phyloP scores from a whole-genome alignment of 2,113 vertebrate species.

The Platichthys flesus region DNA sequence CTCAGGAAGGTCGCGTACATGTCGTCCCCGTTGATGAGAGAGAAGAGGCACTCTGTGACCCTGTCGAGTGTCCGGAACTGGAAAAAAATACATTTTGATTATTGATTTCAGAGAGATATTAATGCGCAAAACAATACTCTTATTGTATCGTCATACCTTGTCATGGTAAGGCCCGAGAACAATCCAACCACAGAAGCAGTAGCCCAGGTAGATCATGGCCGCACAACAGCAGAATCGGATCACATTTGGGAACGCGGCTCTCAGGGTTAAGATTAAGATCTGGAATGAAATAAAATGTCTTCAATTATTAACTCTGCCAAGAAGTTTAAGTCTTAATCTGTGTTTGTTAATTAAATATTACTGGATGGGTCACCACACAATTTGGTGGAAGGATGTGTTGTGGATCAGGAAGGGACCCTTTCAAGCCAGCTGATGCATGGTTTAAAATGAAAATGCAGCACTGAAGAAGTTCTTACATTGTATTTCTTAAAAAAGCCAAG shows the following conservation, averaged over 20 bases:
- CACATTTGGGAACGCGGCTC: slow-evolving; percentile 90
- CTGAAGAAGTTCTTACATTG: slow-evolving; percentile 85
- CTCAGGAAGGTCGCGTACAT: slow-evolving; percentile 93
- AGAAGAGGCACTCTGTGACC: slow-evolving; percentile 93
- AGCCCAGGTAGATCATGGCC: slow-evolving; percentile 95
- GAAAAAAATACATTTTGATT: background rate
- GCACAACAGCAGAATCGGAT: slow-evolving; percentile 94
- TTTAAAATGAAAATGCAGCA: background rate
- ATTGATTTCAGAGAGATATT: background rate
- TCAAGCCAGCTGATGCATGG: background rate
- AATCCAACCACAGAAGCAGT: slow-evolving; percentile 98
- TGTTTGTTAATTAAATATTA: too few relatives aligned
- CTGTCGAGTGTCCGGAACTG: slow-evolving; percentile 92
- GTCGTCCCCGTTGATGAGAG: slow-evolving; percentile 94
- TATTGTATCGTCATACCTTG: slow-evolving; percentile 82
- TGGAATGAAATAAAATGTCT: slow-evolving; percentile 51
- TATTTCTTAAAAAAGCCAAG: slow-evolving; percentile 96
- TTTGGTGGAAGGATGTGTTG: too few relatives aligned
- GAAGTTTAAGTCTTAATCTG: too few relatives aligned
- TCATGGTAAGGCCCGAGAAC: slow-evolving; percentile 94
- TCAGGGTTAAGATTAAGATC: slow-evolving; percentile 84
- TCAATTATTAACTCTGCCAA: background rate
- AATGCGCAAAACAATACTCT: background rate
- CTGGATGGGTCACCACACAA: too few relatives aligned
- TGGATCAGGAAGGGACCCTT: too few relatives aligned